These are phyloP conservation scores for Protodeltote pygarga DNA, from an alignment of 2,888 invertebrate species.

Conservation along the genomic window DNA sequence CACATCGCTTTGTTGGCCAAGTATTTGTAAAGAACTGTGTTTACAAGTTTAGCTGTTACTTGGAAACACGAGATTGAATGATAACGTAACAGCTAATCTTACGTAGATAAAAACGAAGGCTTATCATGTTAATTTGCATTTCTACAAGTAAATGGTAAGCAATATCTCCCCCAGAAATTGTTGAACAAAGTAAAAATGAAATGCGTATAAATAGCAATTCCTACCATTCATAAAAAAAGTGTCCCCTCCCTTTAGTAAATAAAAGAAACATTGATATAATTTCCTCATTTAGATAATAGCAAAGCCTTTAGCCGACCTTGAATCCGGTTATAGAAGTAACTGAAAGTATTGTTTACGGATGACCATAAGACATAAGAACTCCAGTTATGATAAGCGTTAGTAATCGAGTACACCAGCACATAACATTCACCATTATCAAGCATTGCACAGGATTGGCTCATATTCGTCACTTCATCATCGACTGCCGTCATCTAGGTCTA, in stretches of 20 bases:
- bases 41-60: conserved; percentile 76
- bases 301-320: conserved; percentile 52
- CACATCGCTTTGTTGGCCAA: conserved; percentile 83
- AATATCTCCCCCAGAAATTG: conserved; percentile 16
- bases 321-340: conserved; percentile 44
- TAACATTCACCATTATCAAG: conserved; percentile 78
- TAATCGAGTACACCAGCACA: conserved; percentile 75
- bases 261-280: conserved; percentile 32
- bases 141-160: conserved; percentile 46
- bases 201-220: conserved; percentile 33
- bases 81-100: conserved; percentile 73
- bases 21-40: conserved; percentile 62
- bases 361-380: conserved; percentile 39
- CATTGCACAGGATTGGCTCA: conserved; percentile 84
- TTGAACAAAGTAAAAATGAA: conserved; percentile 23
- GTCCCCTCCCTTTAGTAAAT: conserved; percentile 14
- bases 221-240: conserved; percentile 13
- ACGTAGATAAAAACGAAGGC: conserved; percentile 68
- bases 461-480: conserved; percentile 74
- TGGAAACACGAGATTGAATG: conserved; percentile 30
- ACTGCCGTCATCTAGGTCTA: conserved; percentile 80
- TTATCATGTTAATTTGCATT: conserved; percentile 81
- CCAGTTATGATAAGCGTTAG: conserved; percentile 47
- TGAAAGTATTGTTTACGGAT: conserved; percentile 28
- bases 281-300: conserved; percentile 46